Evolutionary conservation across 1,140 invertebrate genomes (phyloP), one percentile per base, ranked within the genome.

Genomic region (Trachymyrmex septentrionalis): DNA sequence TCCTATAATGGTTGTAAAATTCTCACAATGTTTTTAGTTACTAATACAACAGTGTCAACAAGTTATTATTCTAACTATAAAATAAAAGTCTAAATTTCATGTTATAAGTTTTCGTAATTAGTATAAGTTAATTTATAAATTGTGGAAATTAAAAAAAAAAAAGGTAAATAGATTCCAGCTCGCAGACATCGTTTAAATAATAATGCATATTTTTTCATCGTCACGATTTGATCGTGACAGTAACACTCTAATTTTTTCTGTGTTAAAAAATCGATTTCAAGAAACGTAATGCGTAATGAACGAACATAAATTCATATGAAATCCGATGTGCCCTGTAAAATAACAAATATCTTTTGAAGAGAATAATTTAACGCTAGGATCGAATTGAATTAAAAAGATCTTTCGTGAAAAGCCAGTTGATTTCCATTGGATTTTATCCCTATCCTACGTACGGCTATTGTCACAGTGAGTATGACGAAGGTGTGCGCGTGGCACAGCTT

Each of bases 31-130:
- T 24, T 57, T 75, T 57, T n/a, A 72, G 27, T 71, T 19, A 59
- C 10, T 38, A 38, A 38, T 16, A 34, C 2, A n/a, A 57, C 71
- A 21, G 27, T 55, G n/a, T 21, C 38, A 55, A 30, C 19, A 34
- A 73, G 27, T 73, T 5, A 30, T 24, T 59, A 61, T 38, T 44
- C 1, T 61, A 61, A 24, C 14, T 75, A 3, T 5, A 59, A 75
- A 59, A 59, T 75, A 59, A 59, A 59, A 24, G 3, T 76, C 21
- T 38, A 44, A 76, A 16, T 75, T 75, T 57, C 2, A 21, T 14
- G 6, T 34, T 24, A 73, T 44, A 73, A 57, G 53, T 75, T 57
- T 38, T 55, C n/a, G 10, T 24, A 75, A 59, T 75, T 55, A 75
- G n/a, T 21, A n/a, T 21, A 57, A 38, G 1, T n/a, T 19, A 55